These are phyloP conservation scores for Rhinella marina DNA, from an alignment of 2,797 vertebrate species.

Conservation along the genomic window DNA sequence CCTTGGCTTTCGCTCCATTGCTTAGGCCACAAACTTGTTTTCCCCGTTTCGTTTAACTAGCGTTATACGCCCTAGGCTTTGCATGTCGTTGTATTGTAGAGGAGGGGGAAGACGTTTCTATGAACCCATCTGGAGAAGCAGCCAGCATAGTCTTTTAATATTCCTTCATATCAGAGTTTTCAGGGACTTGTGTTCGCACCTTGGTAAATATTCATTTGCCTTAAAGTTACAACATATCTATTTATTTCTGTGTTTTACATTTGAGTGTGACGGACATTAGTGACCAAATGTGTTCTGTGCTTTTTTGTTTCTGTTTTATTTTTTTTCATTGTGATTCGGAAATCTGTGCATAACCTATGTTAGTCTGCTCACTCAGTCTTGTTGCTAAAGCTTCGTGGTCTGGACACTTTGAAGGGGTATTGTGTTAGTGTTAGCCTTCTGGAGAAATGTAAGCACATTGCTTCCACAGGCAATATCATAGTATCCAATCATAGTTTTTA, in stretches of 20 bases:
- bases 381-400: neutral
- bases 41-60: constrained; percentile 16
- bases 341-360: neutral
- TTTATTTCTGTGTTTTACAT: constrained; percentile 56
- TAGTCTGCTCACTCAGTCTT: neutral
- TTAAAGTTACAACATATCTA: constrained; percentile 55
- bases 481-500: neutral
- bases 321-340: neutral
- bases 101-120: constrained; percentile 21
- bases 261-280: constrained; percentile 26
- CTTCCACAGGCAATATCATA: neutral
- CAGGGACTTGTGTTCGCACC: constrained; percentile 32
- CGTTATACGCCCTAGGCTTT: neutral
- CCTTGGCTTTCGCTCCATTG: constrained; percentile 16
- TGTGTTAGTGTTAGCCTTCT: neutral
- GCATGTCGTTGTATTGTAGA: constrained; percentile 30
- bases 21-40: neutral
- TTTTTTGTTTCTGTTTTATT: neutral
- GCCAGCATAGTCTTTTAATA: constrained; percentile 43
- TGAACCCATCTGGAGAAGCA: constrained; percentile 4
- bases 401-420: neutral
- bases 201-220: constrained; percentile 55
- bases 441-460: neutral
- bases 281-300: constrained; percentile 52
- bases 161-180: constrained; percentile 41